Base-by-base conservation (phyloP, 2,888 invertebrate genomes). In the Lasius platythorax region DNA sequence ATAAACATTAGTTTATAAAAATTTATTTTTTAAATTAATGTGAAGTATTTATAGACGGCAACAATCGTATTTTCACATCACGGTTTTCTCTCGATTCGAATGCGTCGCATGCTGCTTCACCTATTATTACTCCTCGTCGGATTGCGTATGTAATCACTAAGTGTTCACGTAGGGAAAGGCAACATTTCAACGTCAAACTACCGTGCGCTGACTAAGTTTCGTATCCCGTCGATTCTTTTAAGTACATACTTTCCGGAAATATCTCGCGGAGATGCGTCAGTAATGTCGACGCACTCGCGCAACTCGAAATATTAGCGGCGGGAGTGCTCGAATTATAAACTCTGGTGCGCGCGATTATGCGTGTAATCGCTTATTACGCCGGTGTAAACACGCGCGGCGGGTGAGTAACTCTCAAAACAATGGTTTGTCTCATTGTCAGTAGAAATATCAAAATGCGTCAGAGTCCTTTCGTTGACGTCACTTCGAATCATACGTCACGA, bases 361-460 rank as follows among this genome's bases (percentile, higher is more conserved):
- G 40, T 73, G 37, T 23, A 72, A 73, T 23, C 23, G 61, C 28
- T 33, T 50, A 30, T 50, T 33, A 74, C n/a, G 5, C 8, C 23
- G 23, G 8, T 33, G 40, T 43, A 40, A 74, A n/a, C 67, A 73
- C 30, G 18, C 74, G 46, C 66, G 67, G 33, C 40, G 37, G 58
- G 63, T 87, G 87, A 89, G 63, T 82, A 87, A 89, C 33, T 81
- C 33, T 88, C 28, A 83, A 83, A 86, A 88, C 81, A 88, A 67
- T 46, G 76, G 73, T 84, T 85, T 61, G 50, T n/a, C 70, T 37
- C 37, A 0, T 37, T 37, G 37, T 70, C 72, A 50, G 40, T 73
- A 43, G 64, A 84, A 79, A 75, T 84, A 84, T 50, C 33, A 40
- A 12, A 68, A 50, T 85, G 88, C 87, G 87, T 89, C 88, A 89